Conservation (phyloP, 2,888 invertebrate genomes). For the Antitype chi region DNA sequence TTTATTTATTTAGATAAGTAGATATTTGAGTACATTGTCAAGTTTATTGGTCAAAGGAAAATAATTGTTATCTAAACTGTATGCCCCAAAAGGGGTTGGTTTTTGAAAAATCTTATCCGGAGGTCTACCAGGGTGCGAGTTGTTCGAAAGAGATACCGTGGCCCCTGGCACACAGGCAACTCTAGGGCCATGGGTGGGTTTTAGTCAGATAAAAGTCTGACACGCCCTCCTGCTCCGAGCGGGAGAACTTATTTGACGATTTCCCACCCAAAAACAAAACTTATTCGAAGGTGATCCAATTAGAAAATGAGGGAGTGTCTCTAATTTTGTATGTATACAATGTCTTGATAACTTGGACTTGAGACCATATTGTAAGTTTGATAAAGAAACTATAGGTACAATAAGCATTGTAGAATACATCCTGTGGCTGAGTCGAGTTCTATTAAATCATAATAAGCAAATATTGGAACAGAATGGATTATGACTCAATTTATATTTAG, state of each 20-base stretch:
- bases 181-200: too few species aligned
- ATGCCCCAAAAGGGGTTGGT: too few species aligned
- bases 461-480: slow-evolving; percentile 6
- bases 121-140: too few species aligned
- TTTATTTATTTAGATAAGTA: too few species aligned
- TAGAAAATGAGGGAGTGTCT: background rate
- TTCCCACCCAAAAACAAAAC: background rate
- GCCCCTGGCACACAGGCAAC: too few species aligned
- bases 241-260: too few species aligned
- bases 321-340: background rate
- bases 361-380: slow-evolving; percentile 1
- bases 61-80: background rate
- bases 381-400: slow-evolving; percentile 7
- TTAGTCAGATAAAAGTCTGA: too few species aligned
- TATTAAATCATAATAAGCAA: slow-evolving; percentile 13
- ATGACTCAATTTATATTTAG: background rate
- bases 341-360: background rate
- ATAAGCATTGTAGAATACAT: background rate
- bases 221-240: too few species aligned
- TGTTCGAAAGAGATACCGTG: too few species aligned
- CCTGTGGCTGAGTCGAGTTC: background rate
- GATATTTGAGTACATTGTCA: background rate
- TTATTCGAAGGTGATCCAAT: background rate
- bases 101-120: too few species aligned
- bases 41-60: background rate